Evolutionary conservation across 2,797 vertebrate genomes (phyloP), one percentile per base, ranked within the genome.

Genomic region (Schizothorax lantsangensis): DNA sequence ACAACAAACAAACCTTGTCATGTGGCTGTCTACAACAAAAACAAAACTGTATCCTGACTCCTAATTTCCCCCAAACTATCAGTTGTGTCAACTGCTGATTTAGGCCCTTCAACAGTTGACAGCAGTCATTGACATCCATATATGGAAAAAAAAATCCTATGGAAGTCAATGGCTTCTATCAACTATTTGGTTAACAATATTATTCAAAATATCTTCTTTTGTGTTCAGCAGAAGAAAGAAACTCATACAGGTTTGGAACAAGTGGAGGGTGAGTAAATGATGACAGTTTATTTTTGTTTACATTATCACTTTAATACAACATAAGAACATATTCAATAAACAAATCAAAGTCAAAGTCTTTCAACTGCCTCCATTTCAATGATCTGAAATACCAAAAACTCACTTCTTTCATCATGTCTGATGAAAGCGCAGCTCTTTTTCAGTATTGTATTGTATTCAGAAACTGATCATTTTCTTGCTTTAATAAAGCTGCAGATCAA

Each of bases 361-460:
- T 86, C 89, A 90, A 92, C 85, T 92, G 92, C 86, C 88, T 83
- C 4, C 81, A 10, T 83, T 81, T 93, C 90, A 91, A 92, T 94
- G 91, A 84, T 87, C 83, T 68, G 79, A 38, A 83, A 77, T 45
- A 9, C 23, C 69, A 72, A 74, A 82, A 54, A 33, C 74, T 30
- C 2, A 38, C 84, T 77, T 81, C 78, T 77, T 78, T 78, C 26
- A 88, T 45, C 73, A 78, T 62, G 73, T 30, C 64, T 75, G 23
- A 66, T 84, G 81, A 85, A 88, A 88, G 82, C 82, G 88, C 78
- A 81, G 85, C 43, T 81, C 82, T n/a, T 87, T 77, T 17, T 69
- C 73, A 66, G 79, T 5, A 36, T 33, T 15, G 36, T 66, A 47
- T 30, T 85, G 54, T 79, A 49, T 87, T 87, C 75, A 59, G 66